phyloP scores from a whole-genome alignment of 2,797 vertebrate species.

The Astyanax mexicanus region DNA sequence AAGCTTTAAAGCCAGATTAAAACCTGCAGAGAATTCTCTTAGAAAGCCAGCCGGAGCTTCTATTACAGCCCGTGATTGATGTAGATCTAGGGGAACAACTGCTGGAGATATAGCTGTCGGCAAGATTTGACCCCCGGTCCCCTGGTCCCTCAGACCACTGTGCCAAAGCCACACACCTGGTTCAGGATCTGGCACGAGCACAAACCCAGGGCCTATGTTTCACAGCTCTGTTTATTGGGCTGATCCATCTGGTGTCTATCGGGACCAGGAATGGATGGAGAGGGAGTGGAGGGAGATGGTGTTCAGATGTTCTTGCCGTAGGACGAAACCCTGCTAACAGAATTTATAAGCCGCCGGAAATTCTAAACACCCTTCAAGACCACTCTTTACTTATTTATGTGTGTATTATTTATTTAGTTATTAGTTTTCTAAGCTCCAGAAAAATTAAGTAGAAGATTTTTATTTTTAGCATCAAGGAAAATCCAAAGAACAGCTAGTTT shows the following conservation, averaged over 20 bases:
- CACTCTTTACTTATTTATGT: too few relatives aligned
- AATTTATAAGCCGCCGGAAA: too few relatives aligned
- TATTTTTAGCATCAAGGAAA: too few relatives aligned
- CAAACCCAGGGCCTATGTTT: background rate
- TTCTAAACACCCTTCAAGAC: too few relatives aligned
- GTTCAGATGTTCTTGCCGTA: background rate
- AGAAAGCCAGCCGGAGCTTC: background rate
- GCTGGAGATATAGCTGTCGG: constrained; percentile 18
- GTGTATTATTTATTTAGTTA: too few relatives aligned
- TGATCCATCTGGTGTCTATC: background rate
- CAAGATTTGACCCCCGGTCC: constrained; percentile 38
- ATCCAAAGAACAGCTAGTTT: too few relatives aligned
- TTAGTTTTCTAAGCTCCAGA: too few relatives aligned
- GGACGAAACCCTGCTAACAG: too few relatives aligned
- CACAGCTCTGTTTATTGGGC: constrained; percentile 3
- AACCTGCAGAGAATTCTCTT: background rate
- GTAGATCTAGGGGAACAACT: background rate
- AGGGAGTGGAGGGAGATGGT: background rate
- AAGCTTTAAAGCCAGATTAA: background rate
- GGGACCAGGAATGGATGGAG: background rate
- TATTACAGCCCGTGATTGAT: background rate
- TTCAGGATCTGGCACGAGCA: background rate
- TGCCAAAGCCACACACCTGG: constrained; percentile 16
- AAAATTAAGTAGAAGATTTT: too few relatives aligned
- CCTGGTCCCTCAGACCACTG: too few relatives aligned